A percentile compares a stretch with the other conserved stretches of the same genome.
Evolutionary conservation across 92 coral and sea anemone species (phyloP).

Genomic region (Palythoa caribaeorum): DNA sequence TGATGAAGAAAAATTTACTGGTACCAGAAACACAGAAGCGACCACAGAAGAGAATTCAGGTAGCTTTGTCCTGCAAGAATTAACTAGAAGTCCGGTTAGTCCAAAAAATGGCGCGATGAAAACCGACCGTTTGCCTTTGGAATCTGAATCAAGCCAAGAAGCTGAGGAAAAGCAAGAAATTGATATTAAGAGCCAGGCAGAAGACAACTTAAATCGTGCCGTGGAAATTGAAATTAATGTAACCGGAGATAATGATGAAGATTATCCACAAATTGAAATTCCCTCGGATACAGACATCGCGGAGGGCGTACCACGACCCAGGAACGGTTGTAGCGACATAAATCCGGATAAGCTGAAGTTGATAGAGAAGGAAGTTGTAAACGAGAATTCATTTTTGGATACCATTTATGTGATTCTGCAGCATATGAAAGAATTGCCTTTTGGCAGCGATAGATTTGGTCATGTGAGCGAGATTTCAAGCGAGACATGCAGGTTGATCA

Average conservation of each 20-base stretch:
- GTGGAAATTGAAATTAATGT: neutral
- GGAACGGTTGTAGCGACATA: neutral
- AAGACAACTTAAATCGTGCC: neutral
- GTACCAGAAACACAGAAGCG: slow-evolving; percentile 16
- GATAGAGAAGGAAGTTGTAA: neutral
- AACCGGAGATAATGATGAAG: slow-evolving; percentile 1
- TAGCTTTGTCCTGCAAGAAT: neutral
- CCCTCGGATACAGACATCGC: slow-evolving; percentile 26
- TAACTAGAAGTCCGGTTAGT: no score
- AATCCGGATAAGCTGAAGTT: neutral
- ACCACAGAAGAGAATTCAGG: neutral
- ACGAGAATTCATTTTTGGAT: slow-evolving; percentile 20
- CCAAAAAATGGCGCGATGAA: neutral
- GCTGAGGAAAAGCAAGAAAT: neutral
- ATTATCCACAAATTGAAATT: neutral
- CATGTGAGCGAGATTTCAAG: slow-evolving; percentile 32
- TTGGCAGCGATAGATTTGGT: slow-evolving; percentile 14
- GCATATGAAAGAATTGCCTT: slow-evolving; percentile 30
- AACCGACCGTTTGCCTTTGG: neutral
- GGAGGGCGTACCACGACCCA: slow-evolving; percentile 17
- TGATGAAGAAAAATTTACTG: slow-evolving; percentile 4
- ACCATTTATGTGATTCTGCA: slow-evolving; percentile 17
- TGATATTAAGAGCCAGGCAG: neutral
- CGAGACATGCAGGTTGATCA: slow-evolving; percentile 20
- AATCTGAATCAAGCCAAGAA: neutral